Evolutionary conservation across 2,888 invertebrate species (phyloP).

Genomic region (Hyles lineata): DNA sequence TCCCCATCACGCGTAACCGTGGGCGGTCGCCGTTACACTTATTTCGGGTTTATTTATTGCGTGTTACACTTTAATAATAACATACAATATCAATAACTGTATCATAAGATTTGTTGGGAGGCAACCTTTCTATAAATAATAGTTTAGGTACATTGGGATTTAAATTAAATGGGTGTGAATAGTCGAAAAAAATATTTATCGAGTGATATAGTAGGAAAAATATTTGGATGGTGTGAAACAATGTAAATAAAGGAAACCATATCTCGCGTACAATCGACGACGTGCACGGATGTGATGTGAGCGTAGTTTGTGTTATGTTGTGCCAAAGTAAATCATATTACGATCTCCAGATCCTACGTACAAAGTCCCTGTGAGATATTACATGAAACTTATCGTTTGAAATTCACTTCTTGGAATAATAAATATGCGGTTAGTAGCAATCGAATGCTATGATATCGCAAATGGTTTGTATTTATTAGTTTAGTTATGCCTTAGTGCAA

Average conservation of each 20-base stretch:
- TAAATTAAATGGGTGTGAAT: neutral
- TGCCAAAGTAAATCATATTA: slow-evolving; percentile 25
- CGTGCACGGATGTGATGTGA: neutral
- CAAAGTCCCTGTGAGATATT: slow-evolving; percentile 17
- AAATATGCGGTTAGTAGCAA: slow-evolving; percentile 33
- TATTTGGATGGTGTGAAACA: neutral
- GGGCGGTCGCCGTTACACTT: slow-evolving; percentile 38
- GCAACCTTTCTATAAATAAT: slow-evolving; percentile 48
- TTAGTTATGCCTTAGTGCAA: neutral
- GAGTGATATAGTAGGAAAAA: neutral
- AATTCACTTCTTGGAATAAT: slow-evolving; percentile 24
- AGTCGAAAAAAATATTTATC: neutral
- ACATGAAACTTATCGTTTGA: slow-evolving; percentile 23
- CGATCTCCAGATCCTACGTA: slow-evolving; percentile 19
- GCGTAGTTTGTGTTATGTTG: slow-evolving; percentile 15
- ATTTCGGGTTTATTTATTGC: slow-evolving; percentile 45
- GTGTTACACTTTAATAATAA: slow-evolving; percentile 47
- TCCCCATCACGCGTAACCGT: slow-evolving; percentile 35
- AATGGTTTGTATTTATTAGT: slow-evolving; percentile 6
- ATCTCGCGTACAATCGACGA: neutral
- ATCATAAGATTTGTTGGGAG: slow-evolving; percentile 50
- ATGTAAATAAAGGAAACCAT: neutral
- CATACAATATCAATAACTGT: slow-evolving; percentile 49
- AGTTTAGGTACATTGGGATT: slow-evolving; percentile 33
- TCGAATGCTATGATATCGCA: neutral